phyloP scores from a whole-genome alignment of 2,113 vertebrate genomes.

The Rafetus swinhoei region DNA sequence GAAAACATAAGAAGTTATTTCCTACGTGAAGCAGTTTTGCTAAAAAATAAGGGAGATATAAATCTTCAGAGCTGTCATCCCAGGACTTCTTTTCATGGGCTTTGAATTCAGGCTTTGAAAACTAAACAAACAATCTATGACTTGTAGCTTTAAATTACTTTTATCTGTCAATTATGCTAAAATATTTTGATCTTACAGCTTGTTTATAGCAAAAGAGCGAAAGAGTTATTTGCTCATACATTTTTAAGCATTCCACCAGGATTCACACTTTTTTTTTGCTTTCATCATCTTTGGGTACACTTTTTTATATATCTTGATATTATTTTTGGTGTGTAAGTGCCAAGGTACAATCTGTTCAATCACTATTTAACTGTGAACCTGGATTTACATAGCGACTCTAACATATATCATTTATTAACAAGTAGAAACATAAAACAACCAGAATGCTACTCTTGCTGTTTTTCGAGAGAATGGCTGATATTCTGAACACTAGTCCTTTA shows the following conservation, averaged over 20 bases:
- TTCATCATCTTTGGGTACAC: background rate
- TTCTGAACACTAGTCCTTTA: background rate
- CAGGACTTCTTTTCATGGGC: constrained; percentile 12
- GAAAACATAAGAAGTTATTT: background rate
- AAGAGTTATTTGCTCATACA: background rate
- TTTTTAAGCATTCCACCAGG: background rate
- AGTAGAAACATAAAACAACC: background rate
- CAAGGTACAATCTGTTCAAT: background rate
- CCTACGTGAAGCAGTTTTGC: background rate
- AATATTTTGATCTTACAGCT: background rate
- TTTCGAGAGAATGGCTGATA: background rate
- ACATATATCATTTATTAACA: background rate
- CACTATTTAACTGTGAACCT: background rate
- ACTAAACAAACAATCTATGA: background rate
- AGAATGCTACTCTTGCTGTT: background rate
- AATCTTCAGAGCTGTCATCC: background rate
- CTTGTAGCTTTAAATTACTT: background rate
- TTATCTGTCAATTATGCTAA: background rate
- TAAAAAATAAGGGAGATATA: background rate
- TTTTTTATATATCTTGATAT: background rate
- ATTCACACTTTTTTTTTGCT: background rate
- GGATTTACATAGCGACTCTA: background rate
- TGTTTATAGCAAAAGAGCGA: background rate
- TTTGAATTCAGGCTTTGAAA: constrained; percentile 17
- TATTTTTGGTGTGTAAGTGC: background rate